Conservation (phyloP, 2,888 invertebrate genomes). For the Amphipyra tragopoginis region DNA sequence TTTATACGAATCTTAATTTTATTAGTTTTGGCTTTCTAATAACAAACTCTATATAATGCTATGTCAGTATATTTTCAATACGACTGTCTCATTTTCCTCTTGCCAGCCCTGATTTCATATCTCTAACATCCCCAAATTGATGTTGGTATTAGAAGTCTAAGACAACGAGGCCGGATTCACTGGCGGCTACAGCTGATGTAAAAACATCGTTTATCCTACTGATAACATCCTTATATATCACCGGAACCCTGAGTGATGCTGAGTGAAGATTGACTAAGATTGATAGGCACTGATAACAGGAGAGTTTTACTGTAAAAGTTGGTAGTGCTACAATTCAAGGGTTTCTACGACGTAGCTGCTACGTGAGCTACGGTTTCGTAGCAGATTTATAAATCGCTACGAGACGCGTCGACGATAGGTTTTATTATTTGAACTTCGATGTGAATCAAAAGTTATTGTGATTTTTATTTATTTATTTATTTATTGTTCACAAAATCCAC, state of each 20-base stretch:
- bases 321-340: conserved; percentile 5
- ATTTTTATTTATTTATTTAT: too few relatives aligned
- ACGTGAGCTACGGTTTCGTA: conserved; percentile 27
- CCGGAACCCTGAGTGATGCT: conserved; percentile 31
- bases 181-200: conserved; percentile 44
- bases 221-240: conserved; percentile 55
- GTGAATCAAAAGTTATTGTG: too few relatives aligned
- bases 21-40: too few relatives aligned
- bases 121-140: conserved; percentile 35
- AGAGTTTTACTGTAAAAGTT: conserved; percentile 19
- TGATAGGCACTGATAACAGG: conserved; percentile 31
- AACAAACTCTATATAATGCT: too few relatives aligned
- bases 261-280: conserved; percentile 39
- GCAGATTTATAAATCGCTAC: not conserved
- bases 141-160: conserved; percentile 43
- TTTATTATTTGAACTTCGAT: too few relatives aligned
- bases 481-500: too few relatives aligned
- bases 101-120: conserved; percentile 17
- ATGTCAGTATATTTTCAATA: not conserved
- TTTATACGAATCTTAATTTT: too few relatives aligned
- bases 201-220: conserved; percentile 54
- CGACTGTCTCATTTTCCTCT: not conserved
- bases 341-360: conserved; percentile 39
- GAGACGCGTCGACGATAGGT: too few relatives aligned
- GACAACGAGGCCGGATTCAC: conserved; percentile 38